Evolutionary conservation across 2,797 vertebrate species (phyloP), one percentile per base, ranked within the genome.

Genomic region (Cetoscarus ocellatus): DNA sequence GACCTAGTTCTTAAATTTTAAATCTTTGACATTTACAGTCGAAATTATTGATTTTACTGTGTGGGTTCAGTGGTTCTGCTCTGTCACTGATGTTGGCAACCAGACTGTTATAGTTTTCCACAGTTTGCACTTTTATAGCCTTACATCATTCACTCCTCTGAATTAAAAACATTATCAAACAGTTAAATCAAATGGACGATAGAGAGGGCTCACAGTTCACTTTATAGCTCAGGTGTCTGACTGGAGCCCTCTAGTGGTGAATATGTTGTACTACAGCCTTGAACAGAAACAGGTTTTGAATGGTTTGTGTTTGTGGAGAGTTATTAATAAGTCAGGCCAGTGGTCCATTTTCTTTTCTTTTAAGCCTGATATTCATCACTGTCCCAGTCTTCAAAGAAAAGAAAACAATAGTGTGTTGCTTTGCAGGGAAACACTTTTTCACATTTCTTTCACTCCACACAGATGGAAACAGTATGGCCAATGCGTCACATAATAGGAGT

Each of bases 171-270:
- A 40, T 54, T 18, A 73, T 67, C 36, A 52, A 53, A 58, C 54
- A 34, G 14, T 68, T 61, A 35, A 49, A 42, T 6, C 53, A 49
- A 48, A 59, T 56, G 59, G 51, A 39, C 49, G 51, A 61, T 9
- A 44, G 18, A 60, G n/a, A 55, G 13, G 45, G 34, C 17, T 61
- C 63, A 36, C 38, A 64, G 67, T 63, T 79, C n/a, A 58, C 62
- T 18, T 5, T 54, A 6, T n/a, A 43, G 7, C 42, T 39, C 58
- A 53, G 43, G 35, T 75, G 67, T 73, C 42, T 74, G 43, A 65
- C 58, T 84, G 61, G 77, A 56, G 56, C 72, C 83, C 86, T 82
- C 92, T 88, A 61, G 85, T 88, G 91, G 91, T 14, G 5, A 43
- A 59, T 42, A 10, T 5, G 0, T 0, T 1, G 8, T 36, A 85